Base-by-base conservation (phyloP, 2,888 invertebrate genomes). In the Dichetophora obliterata region DNA sequence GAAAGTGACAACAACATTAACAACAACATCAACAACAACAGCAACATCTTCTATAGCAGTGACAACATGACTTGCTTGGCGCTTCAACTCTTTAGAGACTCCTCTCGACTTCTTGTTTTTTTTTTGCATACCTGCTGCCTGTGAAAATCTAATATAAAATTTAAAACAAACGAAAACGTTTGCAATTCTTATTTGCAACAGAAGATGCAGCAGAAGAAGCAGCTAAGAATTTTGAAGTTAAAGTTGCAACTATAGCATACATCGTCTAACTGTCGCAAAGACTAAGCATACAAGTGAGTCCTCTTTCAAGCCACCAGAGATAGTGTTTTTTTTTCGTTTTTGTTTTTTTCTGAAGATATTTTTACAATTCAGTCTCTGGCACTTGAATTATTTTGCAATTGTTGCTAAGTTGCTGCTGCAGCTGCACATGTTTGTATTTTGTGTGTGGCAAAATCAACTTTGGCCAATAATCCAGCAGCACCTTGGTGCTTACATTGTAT, bases 81-180 rank as follows among this genome's bases (percentile, higher is more conserved):
- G 61, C 11, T 8, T 61, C 24, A 27, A 27, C 22, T 61, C 61
- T 31, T 14, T 61, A 16, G 24, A 61, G 61, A 14, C 22, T 43
- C 43, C 3, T 43, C 43, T 43, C 52, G 5, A n/a, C 16, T 52
- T 52, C 52, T 5, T 16, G n/a, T n/a, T n/a, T 54, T 19, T 22
- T 54, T 6, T 6, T n/a, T 22, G 9, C 19, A 54, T 22, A 27
- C 27, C 57, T 22, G 57, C 19, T 11, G 37, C 11, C 65, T 66
- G 37, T 43, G 43, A 22, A 43, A 37, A 43, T 66, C 43, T 66
- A 66, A 66, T 66, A 66, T 48, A 27, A 66, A 66, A 66, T 66
- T 66, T 37, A 66, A n/a, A 66, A 24, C 43, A 24, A 66, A 66
- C 66, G 66, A 43, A 66, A 34, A 19, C 34, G 27, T 19, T 66